Evolutionary conservation across 2,113 vertebrate species (phyloP), one percentile per base, ranked within the genome.

Genomic region (Amazona vittata): DNA sequence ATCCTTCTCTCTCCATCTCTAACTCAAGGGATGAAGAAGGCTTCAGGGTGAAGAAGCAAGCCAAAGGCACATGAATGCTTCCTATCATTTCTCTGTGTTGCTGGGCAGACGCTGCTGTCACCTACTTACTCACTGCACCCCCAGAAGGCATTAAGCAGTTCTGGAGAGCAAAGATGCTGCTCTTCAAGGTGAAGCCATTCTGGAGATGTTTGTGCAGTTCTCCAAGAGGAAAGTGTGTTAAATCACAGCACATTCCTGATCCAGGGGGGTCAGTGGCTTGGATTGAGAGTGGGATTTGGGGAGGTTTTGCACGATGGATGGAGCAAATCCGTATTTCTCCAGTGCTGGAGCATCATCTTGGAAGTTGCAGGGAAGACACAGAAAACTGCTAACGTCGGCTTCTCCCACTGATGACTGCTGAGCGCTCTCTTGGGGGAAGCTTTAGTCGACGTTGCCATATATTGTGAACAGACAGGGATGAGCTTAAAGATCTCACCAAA

Each of bases 271-370:
- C 41, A 39, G 43, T 2, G 24, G 3, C 8, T 37, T 31, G 39
- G 52, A 28, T 3, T 47, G 21, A 63, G 47, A 29, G n/a, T 1
- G 5, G n/a, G 18, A 11, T 89, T 76, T 2, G 24, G 52, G 87
- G 24, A 15, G 0, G 0, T 76, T 46, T 52, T 39, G 63, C 37
- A 37, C 1, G 0, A 33, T 11, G 12, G 46, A 26, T 46, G 25
- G 39, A 79, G 50, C 12, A 21, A 60, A 86, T 93, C 64, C 12
- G 0, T 75, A 44, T 83, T 94, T 81, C 26, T 47, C 12, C 0
- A 0, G 11, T 46, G 44, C 29, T 20, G 41, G 59, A n/a, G 11
- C 1, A 3, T 80, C 64, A 29, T 65, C 59, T 63, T 0, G 3
- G 67, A 90, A 83, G 62, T n/a, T 63, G 75, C 69, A 35, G 41